These are phyloP conservation scores for Caenorhabditis inopinata DNA, from an alignment of 1,140 invertebrate genomes.

Conservation along the genomic window DNA sequence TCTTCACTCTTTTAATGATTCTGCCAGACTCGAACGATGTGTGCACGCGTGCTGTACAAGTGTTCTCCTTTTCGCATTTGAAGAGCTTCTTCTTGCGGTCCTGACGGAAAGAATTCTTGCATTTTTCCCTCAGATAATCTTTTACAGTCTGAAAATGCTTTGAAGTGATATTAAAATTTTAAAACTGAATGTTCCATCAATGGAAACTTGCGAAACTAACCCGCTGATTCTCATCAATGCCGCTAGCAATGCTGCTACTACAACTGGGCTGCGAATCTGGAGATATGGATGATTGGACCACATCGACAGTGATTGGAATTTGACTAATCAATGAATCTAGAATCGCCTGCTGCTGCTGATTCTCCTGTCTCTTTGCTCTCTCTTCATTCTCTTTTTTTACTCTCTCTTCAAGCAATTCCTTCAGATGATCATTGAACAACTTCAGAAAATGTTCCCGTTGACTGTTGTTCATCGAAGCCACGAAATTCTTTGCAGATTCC, in stretches of 20 bases:
- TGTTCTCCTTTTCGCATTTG: conserved; percentile 5
- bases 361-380: neutral
- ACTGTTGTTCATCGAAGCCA: neutral
- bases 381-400: neutral
- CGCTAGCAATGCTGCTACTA: neutral
- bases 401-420: no score
- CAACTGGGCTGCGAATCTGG: neutral
- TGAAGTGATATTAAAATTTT: no score
- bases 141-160: neutral
- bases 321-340: neutral
- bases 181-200: neutral
- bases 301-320: neutral
- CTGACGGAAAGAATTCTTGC: neutral
- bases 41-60: neutral
- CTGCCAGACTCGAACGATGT: neutral
- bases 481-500: neutral
- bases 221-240: neutral
- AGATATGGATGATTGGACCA: neutral
- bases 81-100: neutral
- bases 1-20: neutral
- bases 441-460: neutral
- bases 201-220: neutral
- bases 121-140: neutral
- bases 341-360: neutral
- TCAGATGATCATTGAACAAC: neutral